A percentile compares a stretch with the other conserved stretches of the same genome.
Evolutionary conservation across 2,797 vertebrate genomes (phyloP).

Genomic region (Sebastes elongatus): DNA sequence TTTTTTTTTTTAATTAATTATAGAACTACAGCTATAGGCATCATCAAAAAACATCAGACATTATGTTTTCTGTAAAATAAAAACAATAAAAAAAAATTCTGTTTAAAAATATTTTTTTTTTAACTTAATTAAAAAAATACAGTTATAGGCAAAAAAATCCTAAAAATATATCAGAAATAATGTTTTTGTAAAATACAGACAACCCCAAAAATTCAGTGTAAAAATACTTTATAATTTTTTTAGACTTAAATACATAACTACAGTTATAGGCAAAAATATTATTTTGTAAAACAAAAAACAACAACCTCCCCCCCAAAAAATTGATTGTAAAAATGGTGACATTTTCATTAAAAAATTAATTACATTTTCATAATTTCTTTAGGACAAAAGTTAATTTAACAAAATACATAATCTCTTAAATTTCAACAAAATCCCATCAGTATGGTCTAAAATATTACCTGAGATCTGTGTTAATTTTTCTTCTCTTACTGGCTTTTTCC

Average conservation of each 20-base stretch:
- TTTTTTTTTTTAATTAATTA: neutral
- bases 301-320: no score
- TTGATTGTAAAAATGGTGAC: neutral
- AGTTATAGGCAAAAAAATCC: neutral
- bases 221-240: no score
- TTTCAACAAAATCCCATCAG: neutral
- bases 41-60: neutral
- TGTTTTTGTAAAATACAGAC: neutral
- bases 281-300: no score
- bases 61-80: no score
- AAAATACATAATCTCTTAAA: neutral
- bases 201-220: neutral
- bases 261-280: no score
- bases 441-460: neutral
- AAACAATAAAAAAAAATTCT: no score
- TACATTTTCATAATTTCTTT: neutral
- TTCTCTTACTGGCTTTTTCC: neutral
- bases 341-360: neutral
- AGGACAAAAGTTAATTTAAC: neutral
- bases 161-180: neutral
- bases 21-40: neutral
- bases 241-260: no score
- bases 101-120: no score
- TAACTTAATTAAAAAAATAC: neutral
- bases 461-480: no score